Base-by-base conservation (phyloP, 1,140 invertebrate species). In the Drosophila pachea region DNA sequence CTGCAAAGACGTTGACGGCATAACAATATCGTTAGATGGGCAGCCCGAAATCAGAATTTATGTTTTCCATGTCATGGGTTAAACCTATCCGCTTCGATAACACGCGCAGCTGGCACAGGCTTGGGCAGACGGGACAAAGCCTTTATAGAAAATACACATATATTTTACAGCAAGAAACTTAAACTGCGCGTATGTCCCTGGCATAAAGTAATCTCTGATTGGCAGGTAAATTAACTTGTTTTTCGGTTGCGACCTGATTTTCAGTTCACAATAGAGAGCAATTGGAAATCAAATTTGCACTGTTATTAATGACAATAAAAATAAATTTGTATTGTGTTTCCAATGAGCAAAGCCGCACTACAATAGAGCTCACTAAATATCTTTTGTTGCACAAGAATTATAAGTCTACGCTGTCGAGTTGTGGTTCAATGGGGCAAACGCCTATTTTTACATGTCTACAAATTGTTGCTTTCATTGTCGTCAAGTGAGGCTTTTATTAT, bases 1-100 rank as follows among this genome's bases (percentile, higher is more conserved):
- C 75, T 73, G 76, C 43, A 71, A 68, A 61, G 48, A 78, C 75
- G 67, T 50, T 66, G 75, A 48, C 29, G 45, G 68, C 72, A 84
- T 84, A 69, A 56, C 64, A 65, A 69, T 70, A 75, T 72, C 60
- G 50, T 32, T 60, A 60, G 69, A 73, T 56, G 43, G 32, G 9
- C 38, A 36, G 48, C 16, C 42, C 33, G 52, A 67, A 65, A 66
- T 69, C 33, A 40, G 11, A 69, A 81, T 81, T 81, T 71, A 74
- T 55, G 55, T 63, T 45, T 40, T 68, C 7, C 47, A 49, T 32
- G 53, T 73, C 55, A 62, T 78, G 78, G 74, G 71, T 74, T 78
- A 74, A 84, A 62, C 78, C 72, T 66, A 48, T 38, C 68, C 32
- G 67, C 53, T 70, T 48, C 50, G 47, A 29, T 42, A 49, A 11